These are phyloP conservation scores for Mystacides longicornis DNA, from an alignment of 2,888 invertebrate species.

Conservation along the genomic window DNA sequence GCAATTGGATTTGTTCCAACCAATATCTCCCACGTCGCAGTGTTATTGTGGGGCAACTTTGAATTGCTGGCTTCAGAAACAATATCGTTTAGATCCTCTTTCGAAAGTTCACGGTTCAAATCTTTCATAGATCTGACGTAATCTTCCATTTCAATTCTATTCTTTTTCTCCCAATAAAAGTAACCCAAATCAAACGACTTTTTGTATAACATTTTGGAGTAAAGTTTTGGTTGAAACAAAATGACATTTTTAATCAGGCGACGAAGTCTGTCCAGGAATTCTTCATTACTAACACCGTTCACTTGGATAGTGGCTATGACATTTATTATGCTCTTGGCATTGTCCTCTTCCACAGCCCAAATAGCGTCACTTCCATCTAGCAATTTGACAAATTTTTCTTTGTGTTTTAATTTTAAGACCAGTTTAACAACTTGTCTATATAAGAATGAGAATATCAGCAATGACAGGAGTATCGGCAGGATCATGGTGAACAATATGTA, in stretches of 20 bases:
- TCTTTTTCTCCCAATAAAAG: constrained; percentile 43
- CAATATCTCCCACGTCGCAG: constrained; percentile 47
- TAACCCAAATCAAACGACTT: constrained; percentile 43
- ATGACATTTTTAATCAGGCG: constrained; percentile 23
- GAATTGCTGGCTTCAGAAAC: constrained; percentile 38
- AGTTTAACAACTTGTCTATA: constrained; percentile 25
- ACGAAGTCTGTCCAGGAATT: constrained; percentile 23
- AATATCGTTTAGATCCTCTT: constrained; percentile 34
- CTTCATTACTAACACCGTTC: constrained; percentile 25
- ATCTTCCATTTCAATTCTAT: constrained; percentile 36
- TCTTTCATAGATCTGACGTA: constrained; percentile 41
- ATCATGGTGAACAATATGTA: constrained; percentile 20
- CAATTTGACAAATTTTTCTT: constrained; percentile 39
- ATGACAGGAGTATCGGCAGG: constrained; percentile 22
- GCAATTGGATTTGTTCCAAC: constrained; percentile 32
- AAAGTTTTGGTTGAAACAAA: constrained; percentile 24
- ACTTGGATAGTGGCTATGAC: constrained; percentile 42
- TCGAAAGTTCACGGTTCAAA: constrained; percentile 29
- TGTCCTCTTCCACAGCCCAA: constrained; percentile 46
- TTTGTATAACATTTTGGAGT: constrained; percentile 40
- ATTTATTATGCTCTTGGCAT: constrained; percentile 42
- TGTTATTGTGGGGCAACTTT: constrained; percentile 40
- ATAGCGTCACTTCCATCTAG: constrained; percentile 48
- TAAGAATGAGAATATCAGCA: constrained; percentile 21
- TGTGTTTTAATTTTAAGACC: constrained; percentile 27